These are phyloP conservation scores for Phania funesta DNA, from an alignment of 2,888 invertebrate genomes.

Conservation along the genomic window DNA sequence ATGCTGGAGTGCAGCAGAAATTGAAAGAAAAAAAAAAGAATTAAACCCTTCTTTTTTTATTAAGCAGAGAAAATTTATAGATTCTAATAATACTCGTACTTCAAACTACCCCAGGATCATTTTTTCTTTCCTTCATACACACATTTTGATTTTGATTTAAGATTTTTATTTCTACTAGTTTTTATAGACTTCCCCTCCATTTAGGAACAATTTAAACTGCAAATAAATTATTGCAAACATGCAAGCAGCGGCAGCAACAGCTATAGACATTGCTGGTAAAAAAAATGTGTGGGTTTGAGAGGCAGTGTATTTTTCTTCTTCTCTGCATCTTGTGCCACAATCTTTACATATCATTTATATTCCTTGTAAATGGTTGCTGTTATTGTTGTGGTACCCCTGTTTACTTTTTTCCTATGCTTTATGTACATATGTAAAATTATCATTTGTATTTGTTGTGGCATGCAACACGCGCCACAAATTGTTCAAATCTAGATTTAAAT, in stretches of 20 bases:
- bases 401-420: conserved; percentile 43
- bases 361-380: conserved; percentile 49
- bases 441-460: conserved; percentile 72
- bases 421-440: conserved; percentile 55
- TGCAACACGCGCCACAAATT: conserved; percentile 79
- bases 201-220: conserved; percentile 47
- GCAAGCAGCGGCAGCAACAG: conserved; percentile 30
- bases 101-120: conserved; percentile 55
- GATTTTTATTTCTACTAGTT: conserved; percentile 59
- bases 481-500: conserved; percentile 67
- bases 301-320: conserved; percentile 23
- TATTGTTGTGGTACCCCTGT: conserved; percentile 44
- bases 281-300: conserved; percentile 53
- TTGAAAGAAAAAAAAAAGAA: conserved; percentile 40
- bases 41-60: conserved; percentile 60
- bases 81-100: conserved; percentile 65
- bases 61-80: conserved; percentile 61
- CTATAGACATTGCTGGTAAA: conserved; percentile 31
- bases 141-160: conserved; percentile 54
- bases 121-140: conserved; percentile 32
- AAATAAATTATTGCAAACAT: conserved; percentile 58
- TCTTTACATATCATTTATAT: conserved; percentile 66
- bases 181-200: conserved; percentile 54
- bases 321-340: conserved; percentile 50
- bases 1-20: conserved; percentile 29